Evolutionary conservation across 2,797 vertebrate species (phyloP), one percentile per base, ranked within the genome.

Genomic region (Sternarchorhynchus goeldii): DNA sequence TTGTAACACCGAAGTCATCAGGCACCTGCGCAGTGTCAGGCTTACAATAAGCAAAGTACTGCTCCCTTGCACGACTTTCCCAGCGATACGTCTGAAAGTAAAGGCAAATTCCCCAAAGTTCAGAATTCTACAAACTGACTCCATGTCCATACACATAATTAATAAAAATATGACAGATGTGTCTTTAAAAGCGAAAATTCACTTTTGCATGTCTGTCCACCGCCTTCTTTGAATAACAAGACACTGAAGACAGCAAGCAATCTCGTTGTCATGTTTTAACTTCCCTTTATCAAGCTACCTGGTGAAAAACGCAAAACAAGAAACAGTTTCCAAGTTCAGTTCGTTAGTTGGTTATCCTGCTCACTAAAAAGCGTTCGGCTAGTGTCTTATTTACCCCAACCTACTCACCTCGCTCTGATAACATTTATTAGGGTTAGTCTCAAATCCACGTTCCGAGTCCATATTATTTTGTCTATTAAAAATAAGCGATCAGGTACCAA

Each of bases 171-270:
- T 7, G 14, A 45, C 10, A 45, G 7, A 45, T 12, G 7, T 10
- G 12, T 12, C 14, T 50, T 50, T 14, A 12, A 50, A 50, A 4
- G 8, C 12, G 31, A 12, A 25, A 29, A 70, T 62, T 69, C 67
- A 76, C 84, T 80, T 73, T 75, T 82, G 75, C 72, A 75, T 69
- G 77, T 66, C 45, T 73, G 36, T 71, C 75, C 60, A 82, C 29
- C 31, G 57, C 67, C 53, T 65, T 76, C 58, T 77, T 75, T 18
- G 70, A 75, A 20, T 60, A 63, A 20, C 67, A 82, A 69, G 16
- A 45, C 70, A 72, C 67, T 66, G 58, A 81, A 79, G 55, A 73
- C 78, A 16, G 69, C 50, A 55, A 83, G 66, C 29, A 74, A 53
- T 69, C 84, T 81, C 4, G 78, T 72, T 62, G 75, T 72, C 80